These are phyloP conservation scores for Chelonia mydas DNA, from an alignment of 2,797 vertebrate species.

Conservation along the genomic window DNA sequence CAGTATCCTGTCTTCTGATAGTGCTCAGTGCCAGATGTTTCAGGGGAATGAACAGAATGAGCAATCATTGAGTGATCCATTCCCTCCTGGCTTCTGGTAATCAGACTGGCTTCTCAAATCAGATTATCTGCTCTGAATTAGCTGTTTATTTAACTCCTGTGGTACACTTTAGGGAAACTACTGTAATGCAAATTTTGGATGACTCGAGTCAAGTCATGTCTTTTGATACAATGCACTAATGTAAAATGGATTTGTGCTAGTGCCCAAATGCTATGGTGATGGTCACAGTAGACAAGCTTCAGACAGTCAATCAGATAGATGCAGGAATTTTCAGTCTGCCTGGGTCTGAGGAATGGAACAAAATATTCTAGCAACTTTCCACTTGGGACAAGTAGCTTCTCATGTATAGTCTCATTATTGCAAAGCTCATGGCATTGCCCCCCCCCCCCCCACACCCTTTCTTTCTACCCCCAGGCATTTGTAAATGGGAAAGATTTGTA, in stretches of 20 bases:
- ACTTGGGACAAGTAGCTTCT: neutral
- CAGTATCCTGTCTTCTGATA: neutral
- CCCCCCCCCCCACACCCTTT: neutral
- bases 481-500: neutral
- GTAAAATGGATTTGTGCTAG: neutral
- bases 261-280: neutral
- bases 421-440: neutral
- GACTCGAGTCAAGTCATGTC: neutral
- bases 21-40: neutral
- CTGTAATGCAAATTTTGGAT: neutral
- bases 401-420: neutral
- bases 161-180: neutral
- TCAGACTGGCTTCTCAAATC: neutral
- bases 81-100: neutral
- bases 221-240: neutral
- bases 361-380: neutral
- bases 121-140: neutral
- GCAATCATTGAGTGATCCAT: neutral
- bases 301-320: neutral
- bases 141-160: rapidly evolving
- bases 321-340: neutral
- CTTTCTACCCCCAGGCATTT: neutral
- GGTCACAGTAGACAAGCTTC: neutral
- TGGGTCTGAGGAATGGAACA: rapidly evolving
- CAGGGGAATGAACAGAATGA: neutral